A percentile compares a stretch with the other conserved stretches of the same genome.
These are phyloP conservation scores for Haliclona indistincta DNA, from an alignment of 37 sponge, comb jelly and placozoan genomes.

Conservation along the genomic window DNA sequence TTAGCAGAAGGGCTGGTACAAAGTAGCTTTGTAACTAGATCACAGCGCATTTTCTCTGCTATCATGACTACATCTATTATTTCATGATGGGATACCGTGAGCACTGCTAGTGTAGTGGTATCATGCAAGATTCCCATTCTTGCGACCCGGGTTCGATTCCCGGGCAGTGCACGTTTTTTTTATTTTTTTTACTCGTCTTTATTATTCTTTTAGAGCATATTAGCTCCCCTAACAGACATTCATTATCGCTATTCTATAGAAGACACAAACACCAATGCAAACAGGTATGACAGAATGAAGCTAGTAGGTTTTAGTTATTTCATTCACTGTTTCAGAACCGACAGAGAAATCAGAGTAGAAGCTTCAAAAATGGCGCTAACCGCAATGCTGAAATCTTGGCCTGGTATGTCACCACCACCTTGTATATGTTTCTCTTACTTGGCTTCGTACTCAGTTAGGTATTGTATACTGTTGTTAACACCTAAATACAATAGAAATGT, in stretches of 20 bases:
- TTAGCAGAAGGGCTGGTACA: too few species aligned
- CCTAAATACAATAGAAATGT: too few species aligned
- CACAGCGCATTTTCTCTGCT: too few species aligned
- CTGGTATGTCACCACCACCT: constrained; percentile 17
- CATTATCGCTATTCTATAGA: constrained; percentile 43
- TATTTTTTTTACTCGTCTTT: not conserved
- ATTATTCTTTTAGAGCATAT: constrained; percentile 21
- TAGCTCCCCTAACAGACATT: constrained; percentile 83
- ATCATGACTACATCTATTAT: too few species aligned
- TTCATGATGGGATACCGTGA: too few species aligned
- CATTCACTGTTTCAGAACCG: not conserved
- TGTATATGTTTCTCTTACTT: not conserved
- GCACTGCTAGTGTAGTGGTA: constrained; percentile 99
- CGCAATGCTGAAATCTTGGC: constrained; percentile 69
- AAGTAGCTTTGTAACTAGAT: too few species aligned
- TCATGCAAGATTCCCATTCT: constrained; percentile 99
- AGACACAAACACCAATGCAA: not conserved
- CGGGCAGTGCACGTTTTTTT: constrained; percentile 92
- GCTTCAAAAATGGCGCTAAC: constrained; percentile 53
- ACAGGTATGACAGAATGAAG: not conserved
- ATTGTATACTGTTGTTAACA: not conserved
- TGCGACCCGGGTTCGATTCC: constrained; percentile 99
- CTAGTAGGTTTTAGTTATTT: not conserved
- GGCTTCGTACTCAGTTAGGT: not conserved
- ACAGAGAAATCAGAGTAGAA: constrained; percentile 41